These are phyloP conservation scores for Anarsia innoxiella DNA, from an alignment of 2,888 invertebrate genomes.

Conservation along the genomic window DNA sequence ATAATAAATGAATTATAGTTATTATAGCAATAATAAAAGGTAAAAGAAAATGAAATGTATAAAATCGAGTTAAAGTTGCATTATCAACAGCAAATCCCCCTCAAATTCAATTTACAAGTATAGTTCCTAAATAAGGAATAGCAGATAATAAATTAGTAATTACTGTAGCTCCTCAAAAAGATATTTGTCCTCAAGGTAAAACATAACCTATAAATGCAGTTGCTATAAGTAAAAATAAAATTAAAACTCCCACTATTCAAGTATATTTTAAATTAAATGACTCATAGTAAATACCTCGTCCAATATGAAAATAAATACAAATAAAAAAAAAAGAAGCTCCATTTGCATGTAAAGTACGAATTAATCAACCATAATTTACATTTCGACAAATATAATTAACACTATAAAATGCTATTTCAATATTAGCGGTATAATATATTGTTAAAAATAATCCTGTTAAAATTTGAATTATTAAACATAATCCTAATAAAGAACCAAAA, in stretches of 20 bases:
- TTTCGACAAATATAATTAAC: slow-evolving; percentile 81
- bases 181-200: slow-evolving; percentile 87
- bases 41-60: slow-evolving; percentile 82
- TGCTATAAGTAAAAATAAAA: slow-evolving; percentile 80
- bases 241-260: slow-evolving; percentile 79
- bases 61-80: slow-evolving; percentile 85
- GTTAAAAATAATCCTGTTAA: slow-evolving; percentile 80
- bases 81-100: slow-evolving; percentile 85
- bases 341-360: slow-evolving; percentile 80
- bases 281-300: slow-evolving; percentile 75
- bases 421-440: slow-evolving; percentile 80
- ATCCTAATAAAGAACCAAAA: slow-evolving; percentile 78
- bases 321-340: slow-evolving; percentile 84
- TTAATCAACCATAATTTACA: slow-evolving; percentile 80
- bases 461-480: slow-evolving; percentile 80
- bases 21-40: slow-evolving; percentile 80
- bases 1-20: slow-evolving; percentile 79
- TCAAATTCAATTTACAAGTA: slow-evolving; percentile 82
- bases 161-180: slow-evolving; percentile 87
- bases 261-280: slow-evolving; percentile 70
- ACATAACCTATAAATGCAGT: slow-evolving; percentile 87
- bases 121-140: slow-evolving; percentile 79
- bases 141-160: slow-evolving; percentile 85
- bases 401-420: slow-evolving; percentile 78
- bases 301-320: slow-evolving; percentile 80